Evolutionary conservation across 2,113 vertebrate genomes (phyloP).

Genomic region (Ailurus styani): DNA sequence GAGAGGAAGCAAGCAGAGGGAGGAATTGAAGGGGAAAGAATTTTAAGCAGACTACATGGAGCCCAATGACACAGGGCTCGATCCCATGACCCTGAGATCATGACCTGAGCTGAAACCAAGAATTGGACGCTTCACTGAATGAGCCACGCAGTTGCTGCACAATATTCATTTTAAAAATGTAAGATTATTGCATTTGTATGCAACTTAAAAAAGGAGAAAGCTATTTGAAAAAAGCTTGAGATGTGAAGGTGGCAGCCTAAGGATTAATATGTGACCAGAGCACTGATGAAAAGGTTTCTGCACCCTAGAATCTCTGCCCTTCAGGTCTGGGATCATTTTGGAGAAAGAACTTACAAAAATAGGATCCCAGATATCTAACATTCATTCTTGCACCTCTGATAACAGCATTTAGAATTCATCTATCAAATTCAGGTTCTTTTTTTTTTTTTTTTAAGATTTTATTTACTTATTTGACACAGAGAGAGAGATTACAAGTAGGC

Average conservation of each 20-base stretch:
- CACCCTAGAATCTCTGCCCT: neutral
- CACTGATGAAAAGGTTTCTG: neutral
- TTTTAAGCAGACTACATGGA: neutral
- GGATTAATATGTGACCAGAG: neutral
- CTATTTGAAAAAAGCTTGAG: neutral
- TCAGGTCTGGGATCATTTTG: neutral
- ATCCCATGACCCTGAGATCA: neutral
- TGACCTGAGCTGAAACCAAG: neutral
- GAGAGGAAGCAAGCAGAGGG: neutral
- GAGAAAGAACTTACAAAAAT: neutral
- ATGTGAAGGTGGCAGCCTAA: neutral
- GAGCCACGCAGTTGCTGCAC: neutral
- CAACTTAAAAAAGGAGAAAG: neutral
- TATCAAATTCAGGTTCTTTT: neutral
- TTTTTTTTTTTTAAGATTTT: too few relatives aligned
- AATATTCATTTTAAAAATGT: neutral
- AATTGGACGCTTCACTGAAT: neutral
- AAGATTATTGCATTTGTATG: neutral
- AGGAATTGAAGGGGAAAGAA: neutral
- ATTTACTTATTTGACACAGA: too few relatives aligned
- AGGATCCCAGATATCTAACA: neutral
- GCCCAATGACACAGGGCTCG: neutral
- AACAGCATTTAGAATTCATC: neutral
- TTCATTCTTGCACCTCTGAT: neutral
- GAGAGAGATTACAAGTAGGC: too few relatives aligned